Base-by-base conservation (phyloP, 2,113 vertebrate genomes). In the Alectura lathami region DNA sequence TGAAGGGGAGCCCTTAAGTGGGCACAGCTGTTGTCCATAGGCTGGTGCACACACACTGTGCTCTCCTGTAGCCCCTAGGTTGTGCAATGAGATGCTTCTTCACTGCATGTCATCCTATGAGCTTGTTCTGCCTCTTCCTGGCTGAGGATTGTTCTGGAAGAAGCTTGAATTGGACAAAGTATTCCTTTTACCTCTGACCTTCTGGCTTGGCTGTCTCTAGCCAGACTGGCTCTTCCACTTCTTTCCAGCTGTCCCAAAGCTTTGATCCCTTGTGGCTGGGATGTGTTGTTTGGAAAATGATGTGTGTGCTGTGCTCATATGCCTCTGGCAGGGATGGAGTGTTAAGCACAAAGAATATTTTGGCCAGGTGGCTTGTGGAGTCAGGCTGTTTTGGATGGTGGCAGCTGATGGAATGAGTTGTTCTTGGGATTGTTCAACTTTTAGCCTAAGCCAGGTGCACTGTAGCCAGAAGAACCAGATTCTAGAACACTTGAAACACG, bases 151-250 rank as follows among this genome's bases (percentile, higher is more conserved):
- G 29, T 72, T 89, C 57, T 85, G 62, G 91, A 93, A 89, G 70
- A 85, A 79, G 66, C 23, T 34, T 8, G 20, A 34, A 54, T 51
- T 47, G 50, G 51, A 16, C 82, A 53, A n/a, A 85, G 5, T 45
- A 43, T 68, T 94, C 23, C 43, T 85, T 23, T 51, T 75, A 16
- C 69, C 84, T 87, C 82, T 96, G 93, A 82, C 87, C 93, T 92
- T n/a, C n/a, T n/a, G 68, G 10, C 47, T 89, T 70, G 69, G 34
- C 83, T 89, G 14, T 74, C 73, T 81, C 34, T 47, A 60, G 60
- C 32, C 78, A 84, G 40, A 10, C 51, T 78, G 69, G n/a, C 84
- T 63, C 78, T 87, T 84, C 80, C 72, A 73, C 78, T n/a, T n/a
- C n/a, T n/a, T n/a, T n/a, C n/a, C n/a, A n/a, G n/a, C n/a, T n/a